Evolutionary conservation across 1,140 invertebrate genomes (phyloP).

Genomic region (Pseudomyrmex concolor): DNA sequence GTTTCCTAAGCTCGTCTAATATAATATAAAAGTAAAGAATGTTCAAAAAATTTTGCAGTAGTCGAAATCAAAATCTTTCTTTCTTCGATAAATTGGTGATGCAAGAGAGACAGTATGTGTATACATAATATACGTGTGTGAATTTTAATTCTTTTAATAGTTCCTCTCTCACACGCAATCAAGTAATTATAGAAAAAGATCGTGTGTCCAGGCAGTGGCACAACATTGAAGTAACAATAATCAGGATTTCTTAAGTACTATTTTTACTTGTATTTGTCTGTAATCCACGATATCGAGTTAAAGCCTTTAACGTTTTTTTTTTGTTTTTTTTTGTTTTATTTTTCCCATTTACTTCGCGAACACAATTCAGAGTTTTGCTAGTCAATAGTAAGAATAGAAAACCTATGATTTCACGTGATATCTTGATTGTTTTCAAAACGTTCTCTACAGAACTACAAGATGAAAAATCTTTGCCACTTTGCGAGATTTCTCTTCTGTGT

Average conservation of each 20-base stretch:
- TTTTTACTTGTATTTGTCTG: background rate
- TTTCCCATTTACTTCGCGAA: background rate
- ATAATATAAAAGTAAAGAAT: conserved; percentile 9
- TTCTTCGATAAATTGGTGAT: too few relatives aligned
- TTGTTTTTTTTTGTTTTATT: background rate
- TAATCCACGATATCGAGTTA: background rate
- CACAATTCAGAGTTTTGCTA: conserved; percentile 2
- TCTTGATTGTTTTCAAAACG: background rate
- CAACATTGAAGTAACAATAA: conserved; percentile 40
- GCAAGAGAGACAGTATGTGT: too few relatives aligned
- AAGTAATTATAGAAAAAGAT: conserved; percentile 36
- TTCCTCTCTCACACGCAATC: conserved; percentile 18
- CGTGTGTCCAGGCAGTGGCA: conserved; percentile 26
- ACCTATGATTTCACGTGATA: background rate
- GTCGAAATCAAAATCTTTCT: too few relatives aligned
- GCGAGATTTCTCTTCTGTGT: background rate
- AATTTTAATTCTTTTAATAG: background rate
- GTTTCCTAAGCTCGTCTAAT: background rate
- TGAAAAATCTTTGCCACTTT: conserved; percentile 1
- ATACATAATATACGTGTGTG: too few relatives aligned
- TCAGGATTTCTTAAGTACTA: conserved; percentile 47
- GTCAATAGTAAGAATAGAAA: conserved; percentile 23
- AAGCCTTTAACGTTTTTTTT: background rate
- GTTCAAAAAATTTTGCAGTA: background rate
- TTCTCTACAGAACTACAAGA: background rate